Evolutionary conservation across 2,797 vertebrate species (phyloP).

Genomic region (Adelosebastes latens): DNA sequence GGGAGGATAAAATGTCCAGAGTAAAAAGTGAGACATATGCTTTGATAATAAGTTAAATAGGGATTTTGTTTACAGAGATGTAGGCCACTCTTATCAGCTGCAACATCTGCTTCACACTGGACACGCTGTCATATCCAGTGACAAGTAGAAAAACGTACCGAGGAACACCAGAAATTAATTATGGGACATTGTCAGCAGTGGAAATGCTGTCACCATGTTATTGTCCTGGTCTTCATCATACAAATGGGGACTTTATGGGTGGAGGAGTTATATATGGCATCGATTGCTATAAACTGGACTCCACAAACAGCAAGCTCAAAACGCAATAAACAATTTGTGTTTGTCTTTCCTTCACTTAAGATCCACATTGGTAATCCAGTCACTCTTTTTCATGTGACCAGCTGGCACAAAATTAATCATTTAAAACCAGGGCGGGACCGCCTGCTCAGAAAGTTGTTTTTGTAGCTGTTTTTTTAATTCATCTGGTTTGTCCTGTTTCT

Average conservation of each 20-base stretch:
- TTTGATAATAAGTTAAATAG: slow-evolving; percentile 51
- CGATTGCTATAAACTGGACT: background rate
- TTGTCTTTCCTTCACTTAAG: background rate
- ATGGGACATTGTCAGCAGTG: background rate
- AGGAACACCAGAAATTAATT: background rate
- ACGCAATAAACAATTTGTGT: background rate
- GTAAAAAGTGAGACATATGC: slow-evolving; percentile 34
- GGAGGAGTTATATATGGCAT: background rate
- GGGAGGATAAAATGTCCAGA: slow-evolving; percentile 13
- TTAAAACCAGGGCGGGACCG: background rate
- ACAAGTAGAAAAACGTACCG: background rate
- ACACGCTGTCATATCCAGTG: background rate
- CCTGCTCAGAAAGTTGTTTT: background rate
- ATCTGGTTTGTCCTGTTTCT: background rate
- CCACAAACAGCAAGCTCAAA: background rate
- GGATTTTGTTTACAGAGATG: slow-evolving; percentile 45
- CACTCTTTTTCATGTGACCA: background rate
- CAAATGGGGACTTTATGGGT: no score
- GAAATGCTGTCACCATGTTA: background rate
- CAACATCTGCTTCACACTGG: slow-evolving; percentile 37
- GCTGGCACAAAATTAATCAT: slow-evolving; percentile 35
- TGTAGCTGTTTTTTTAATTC: slow-evolving; percentile 17
- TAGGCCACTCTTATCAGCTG: slow-evolving; percentile 11
- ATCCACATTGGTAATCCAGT: background rate
- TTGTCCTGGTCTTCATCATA: background rate